phyloP scores from a whole-genome alignment of 2,888 invertebrate genomes.

The Hypomecis punctinalis region DNA sequence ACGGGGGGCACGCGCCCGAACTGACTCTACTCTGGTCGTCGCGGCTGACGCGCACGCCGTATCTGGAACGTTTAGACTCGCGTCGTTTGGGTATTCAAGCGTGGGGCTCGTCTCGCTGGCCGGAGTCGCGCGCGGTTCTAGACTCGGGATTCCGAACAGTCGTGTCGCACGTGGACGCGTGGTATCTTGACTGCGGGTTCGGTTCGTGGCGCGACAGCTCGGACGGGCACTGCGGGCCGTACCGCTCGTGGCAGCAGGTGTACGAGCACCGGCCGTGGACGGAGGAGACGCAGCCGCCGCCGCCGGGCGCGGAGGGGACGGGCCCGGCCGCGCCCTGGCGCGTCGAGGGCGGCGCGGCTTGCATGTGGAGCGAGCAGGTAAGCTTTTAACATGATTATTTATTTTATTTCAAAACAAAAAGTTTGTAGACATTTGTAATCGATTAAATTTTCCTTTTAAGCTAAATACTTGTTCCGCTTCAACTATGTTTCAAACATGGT shows the following conservation, averaged over 20 bases:
- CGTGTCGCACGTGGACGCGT: slow-evolving; percentile 94
- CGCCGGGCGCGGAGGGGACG: slow-evolving; percentile 75
- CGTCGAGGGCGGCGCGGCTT: slow-evolving; percentile 90
- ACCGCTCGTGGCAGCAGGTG: slow-evolving; percentile 94
- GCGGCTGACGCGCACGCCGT: slow-evolving; percentile 89
- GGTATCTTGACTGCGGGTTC: slow-evolving; percentile 95
- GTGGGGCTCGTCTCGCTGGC: slow-evolving; percentile 93
- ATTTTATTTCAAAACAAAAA: too few relatives aligned
- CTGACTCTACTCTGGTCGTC: slow-evolving; percentile 91
- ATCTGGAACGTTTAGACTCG: slow-evolving; percentile 84
- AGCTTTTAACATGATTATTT: too few relatives aligned
- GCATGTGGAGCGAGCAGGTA: slow-evolving; percentile 94
- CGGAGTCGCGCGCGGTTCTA: slow-evolving; percentile 90
- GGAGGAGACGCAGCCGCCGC: slow-evolving; percentile 56
- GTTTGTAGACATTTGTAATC: too few relatives aligned
- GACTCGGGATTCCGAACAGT: slow-evolving; percentile 91
- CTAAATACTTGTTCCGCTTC: too few relatives aligned
- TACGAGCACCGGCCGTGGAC: slow-evolving; percentile 93
- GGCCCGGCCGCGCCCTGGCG: slow-evolving; percentile 83
- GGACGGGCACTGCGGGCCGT: slow-evolving; percentile 94
- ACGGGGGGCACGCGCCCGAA: slow-evolving; percentile 83
- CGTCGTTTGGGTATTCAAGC: slow-evolving; percentile 88
- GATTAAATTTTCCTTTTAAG: too few relatives aligned
- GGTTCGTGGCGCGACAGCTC: slow-evolving; percentile 94
- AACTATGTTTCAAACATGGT: too few relatives aligned